Evolutionary conservation across 1,140 invertebrate genomes (phyloP), one percentile per base, ranked within the genome.

Genomic region (Tetramorium parvispinum): DNA sequence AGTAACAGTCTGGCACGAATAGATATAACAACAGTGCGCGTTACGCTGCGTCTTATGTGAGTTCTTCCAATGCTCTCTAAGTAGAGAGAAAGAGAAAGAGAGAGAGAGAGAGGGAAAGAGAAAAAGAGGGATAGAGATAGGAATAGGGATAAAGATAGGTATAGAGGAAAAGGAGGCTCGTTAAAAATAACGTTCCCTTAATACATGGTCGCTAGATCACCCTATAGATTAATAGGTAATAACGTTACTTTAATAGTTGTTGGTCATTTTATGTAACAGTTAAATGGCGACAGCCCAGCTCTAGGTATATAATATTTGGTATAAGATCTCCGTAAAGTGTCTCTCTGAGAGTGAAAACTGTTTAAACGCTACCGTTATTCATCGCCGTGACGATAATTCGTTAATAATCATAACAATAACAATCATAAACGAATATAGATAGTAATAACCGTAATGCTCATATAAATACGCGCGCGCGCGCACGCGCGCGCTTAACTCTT

Each of bases 261-360:
- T 93, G 92, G 92, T 93, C 92, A 90, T 92, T 93, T 93, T 91
- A 92, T 66, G 87, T 93, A 93, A 93, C 87, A 92, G 87, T 91
- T 92, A 92, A 24, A 90, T 79, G 92, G 87, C 89, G 87, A 92
- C 77, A 91, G 90, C 88, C 88, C 76, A 83, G 65, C 40, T 68
- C 87, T 89, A 91, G 51, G 79, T 93, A 83, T 83, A 92, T 88
- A 91, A 86, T 86, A 85, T 87, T 59, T 78, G 70, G 88, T 92
- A 92, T 78, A 89, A 87, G 85, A 83, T 76, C 78, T 87, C 85
- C 88, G 86, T 89, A 92, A 93, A 90, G 78, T 78, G 70, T 82
- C 66, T 63, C 55, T 86, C 85, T 87, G 89, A 89, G 81, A 91
- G 87, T 91, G 92, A 91, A 92, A 91, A 93, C 87, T 82, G 87